Base-by-base conservation (phyloP, 2,113 vertebrate species). In the Acanthisitta chloris region DNA sequence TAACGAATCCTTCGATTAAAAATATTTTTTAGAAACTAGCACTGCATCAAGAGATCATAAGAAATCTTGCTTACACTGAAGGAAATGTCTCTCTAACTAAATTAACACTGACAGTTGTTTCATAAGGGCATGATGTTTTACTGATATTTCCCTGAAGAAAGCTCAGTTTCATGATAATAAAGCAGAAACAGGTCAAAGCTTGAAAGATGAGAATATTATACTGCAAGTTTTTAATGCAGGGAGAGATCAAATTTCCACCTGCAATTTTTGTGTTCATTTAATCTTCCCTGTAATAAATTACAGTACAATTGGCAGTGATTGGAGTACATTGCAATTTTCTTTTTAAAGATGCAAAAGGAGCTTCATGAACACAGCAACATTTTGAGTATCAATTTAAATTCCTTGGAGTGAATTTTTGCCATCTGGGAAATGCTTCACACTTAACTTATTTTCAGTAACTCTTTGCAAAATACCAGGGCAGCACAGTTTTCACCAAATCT, bases 331-430 rank as follows among this genome's bases (percentile, higher is more conserved):
- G 51, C 46, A 86, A 92, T 94, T 88, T 96, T 94, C 72, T 90
- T 96, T 94, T 93, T 93, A 88, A 86, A 96, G 86, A 92, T 85
- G 89, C 66, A 86, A 95, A 97, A 96, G 80, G 76, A 95, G 71
- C n/a, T 61, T 54, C 52, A 92, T 76, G 86, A 96, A 93, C 90
- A 97, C 38, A 95, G 74, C 94, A 94, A 97, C 94, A 97, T 97
- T 97, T 89, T 94, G 88, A 97, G 96, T 85, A 87, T 64, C 96
- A 86, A 96, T 97, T 97, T 95, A 93, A 95, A 96, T 96, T 93
- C 78, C 94, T 96, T 80, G 87, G 91, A 95, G 96, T 96, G 96
- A 97, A 93, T 95, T 94, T 96, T 92, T 97, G 70, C 96, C 95
- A 97, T 97, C 85, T 98, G 92, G 91, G 87, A 97, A 94, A 93